These are phyloP conservation scores for Tyria jacobaeae DNA, from an alignment of 2,888 invertebrate genomes.

Conservation along the genomic window DNA sequence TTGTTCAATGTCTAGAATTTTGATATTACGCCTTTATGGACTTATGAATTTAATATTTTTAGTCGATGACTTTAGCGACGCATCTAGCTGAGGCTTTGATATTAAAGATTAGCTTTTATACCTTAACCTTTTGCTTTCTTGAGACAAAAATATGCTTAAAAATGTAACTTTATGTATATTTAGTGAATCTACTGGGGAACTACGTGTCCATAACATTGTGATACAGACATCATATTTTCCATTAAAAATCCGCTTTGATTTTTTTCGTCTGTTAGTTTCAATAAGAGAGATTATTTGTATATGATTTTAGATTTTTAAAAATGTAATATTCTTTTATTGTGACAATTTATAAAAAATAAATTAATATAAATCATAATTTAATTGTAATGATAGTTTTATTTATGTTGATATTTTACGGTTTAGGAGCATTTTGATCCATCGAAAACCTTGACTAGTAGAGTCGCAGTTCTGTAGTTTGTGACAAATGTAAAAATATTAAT, in stretches of 20 bases:
- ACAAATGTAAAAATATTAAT: conserved; percentile 78
- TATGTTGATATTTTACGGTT: conserved; percentile 75
- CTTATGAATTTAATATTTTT: conserved; percentile 37
- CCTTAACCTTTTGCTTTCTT: conserved; percentile 80
- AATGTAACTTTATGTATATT: conserved; percentile 85
- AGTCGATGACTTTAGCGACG: conserved; percentile 33
- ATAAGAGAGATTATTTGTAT: conserved; percentile 85
- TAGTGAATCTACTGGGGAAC: conserved; percentile 80
- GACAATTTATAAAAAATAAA: conserved; percentile 71
- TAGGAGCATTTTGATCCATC: conserved; percentile 82
- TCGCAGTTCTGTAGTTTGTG: conserved; percentile 85
- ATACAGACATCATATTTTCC: conserved; percentile 84
- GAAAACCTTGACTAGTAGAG: conserved; percentile 78
- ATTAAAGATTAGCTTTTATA: conserved; percentile 51
- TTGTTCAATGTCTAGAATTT: conserved; percentile 52
- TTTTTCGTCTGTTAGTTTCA: conserved; percentile 78
- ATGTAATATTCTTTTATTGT: conserved; percentile 78
- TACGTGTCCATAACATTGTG: conserved; percentile 84
- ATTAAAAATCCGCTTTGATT: conserved; percentile 76
- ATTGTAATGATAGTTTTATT: conserved; percentile 78
- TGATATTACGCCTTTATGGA: conserved; percentile 37
- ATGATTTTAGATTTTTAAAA: conserved; percentile 81
- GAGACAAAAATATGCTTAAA: conserved; percentile 74
- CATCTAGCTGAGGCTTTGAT: conserved; percentile 45
- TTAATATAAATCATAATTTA: conserved; percentile 74